Base-by-base conservation (phyloP, 2,888 invertebrate genomes). In the Linnaemya vulpina region DNA sequence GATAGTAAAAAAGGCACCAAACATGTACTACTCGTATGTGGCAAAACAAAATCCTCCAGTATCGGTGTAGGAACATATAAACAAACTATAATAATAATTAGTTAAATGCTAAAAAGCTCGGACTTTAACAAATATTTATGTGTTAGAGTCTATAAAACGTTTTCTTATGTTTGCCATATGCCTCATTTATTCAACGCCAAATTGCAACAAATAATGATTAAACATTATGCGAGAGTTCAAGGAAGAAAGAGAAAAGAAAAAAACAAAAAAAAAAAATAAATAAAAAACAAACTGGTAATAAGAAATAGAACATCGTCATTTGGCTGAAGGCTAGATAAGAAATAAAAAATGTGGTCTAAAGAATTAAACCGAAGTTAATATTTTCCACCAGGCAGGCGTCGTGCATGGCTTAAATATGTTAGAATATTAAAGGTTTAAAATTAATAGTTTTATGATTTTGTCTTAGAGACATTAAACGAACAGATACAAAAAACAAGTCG, bases 21-120 rank as follows among this genome's bases (percentile, higher is more conserved):
- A 17, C 67, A 30, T 51, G 15, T 25, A 20, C 35, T 30, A 30
- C 30, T 30, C 30, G 30, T 58, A 30, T 76, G 35, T 35, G 46
- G 58, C 46, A 46, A 17, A 63, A 53, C 20, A 30, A 55, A 46
- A 67, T 67, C 79, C 46, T 58, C 58, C 30, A 38, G 38, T 40
- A 74, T 55, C 46, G 40, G 40, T 1, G n/a, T 20, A 65, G 22
- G 60, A 30, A 20, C 17, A 53, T 80, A 84, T 77, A 77, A 76
- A 53, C 77, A 78, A 85, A 82, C 81, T 71, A 81, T 82, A 85
- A 81, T 81, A 85, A 85, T 85, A 85, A 82, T 85, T 85, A 85
- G 85, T 85, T 78, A 85, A 85, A 82, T 78, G 85, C 82, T 85
- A 85, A 85, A 85, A 85, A 85, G 84, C 81, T 85, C 78, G 84